Base-by-base conservation (phyloP, 2,888 invertebrate genomes). In the Ethmia dodecea region DNA sequence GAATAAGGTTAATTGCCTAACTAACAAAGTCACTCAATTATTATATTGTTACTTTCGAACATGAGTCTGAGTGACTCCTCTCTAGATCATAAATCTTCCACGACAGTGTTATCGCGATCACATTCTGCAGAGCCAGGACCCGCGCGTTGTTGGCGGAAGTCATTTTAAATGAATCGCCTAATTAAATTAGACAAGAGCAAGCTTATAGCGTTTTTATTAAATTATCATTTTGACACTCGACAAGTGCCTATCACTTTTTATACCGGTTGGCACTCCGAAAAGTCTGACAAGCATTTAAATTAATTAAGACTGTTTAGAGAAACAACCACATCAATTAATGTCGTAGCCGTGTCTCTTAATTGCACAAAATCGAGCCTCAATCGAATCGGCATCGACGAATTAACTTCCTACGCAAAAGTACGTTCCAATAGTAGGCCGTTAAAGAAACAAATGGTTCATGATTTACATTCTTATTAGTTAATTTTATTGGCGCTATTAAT, bases 261-360 rank as follows among this genome's bases (percentile, higher is more conserved):
- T 54, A 49, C 52, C 45, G 52, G 47, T 55, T 56, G 56, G 53
- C 66, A 43, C 52, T 57, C 51, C 52, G 48, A 57, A 47, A 43
- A 44, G 30, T 41, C 41, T 45, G 38, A 47, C 50, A 42, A 48
- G 49, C 60, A 60, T 63, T 69, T 60, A 60, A 69, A 72, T 70
- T 68, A 74, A 77, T 78, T 73, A 71, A 60, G 53, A 55, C 44
- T 55, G 51, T 67, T 70, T 70, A 67, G 57, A 60, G 56, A 59
- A 62, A 70, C 67, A 60, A 63, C 54, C 49, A 49, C 56, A 70
- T 73, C 73, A 62, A 78, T 79, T 76, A 76, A 56, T 65, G 73
- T 67, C 69, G 61, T 59, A 56, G 62, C 63, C 57, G 59, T 60
- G 52, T 53, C 47, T n/a, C n/a, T n/a, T 48, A 50, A 60, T 64